Conservation (phyloP, 2,113 vertebrate species). For the Corythaixoides concolor region DNA sequence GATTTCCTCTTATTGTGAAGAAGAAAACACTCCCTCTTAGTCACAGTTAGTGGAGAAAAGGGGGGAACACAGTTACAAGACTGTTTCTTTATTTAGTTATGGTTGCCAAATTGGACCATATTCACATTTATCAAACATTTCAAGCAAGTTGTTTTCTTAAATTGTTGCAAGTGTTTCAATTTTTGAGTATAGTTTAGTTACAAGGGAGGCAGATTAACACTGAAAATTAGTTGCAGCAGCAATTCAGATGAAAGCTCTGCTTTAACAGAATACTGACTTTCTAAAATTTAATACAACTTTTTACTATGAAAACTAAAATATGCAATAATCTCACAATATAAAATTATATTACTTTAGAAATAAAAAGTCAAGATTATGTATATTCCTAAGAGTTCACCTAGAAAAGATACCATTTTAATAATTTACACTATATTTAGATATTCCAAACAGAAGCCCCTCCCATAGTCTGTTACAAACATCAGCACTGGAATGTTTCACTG, state of each 20-base stretch:
- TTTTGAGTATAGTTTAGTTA: not conserved
- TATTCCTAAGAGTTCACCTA: not conserved
- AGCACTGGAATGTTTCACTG: not conserved
- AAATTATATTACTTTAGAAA: not conserved
- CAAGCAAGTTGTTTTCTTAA: slow-evolving; percentile 38
- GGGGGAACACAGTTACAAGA: slow-evolving; percentile 8
- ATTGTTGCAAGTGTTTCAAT: not conserved
- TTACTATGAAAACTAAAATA: not conserved
- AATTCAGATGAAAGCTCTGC: not conserved
- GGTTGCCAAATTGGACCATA: slow-evolving; percentile 45
- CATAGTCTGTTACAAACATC: not conserved
- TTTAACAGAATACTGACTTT: not conserved
- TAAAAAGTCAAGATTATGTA: not conserved
- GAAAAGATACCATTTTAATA: not conserved
- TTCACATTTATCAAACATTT: slow-evolving; percentile 52
- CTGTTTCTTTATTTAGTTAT: slow-evolving; percentile 54
- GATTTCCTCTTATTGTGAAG: slow-evolving; percentile 78
- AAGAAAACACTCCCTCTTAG: slow-evolving; percentile 73
- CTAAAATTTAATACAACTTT: not conserved
- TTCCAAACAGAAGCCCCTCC: not conserved
- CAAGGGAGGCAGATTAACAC: not conserved
- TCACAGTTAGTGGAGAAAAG: slow-evolving; percentile 33
- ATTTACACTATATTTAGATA: not conserved
- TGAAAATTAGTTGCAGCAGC: not conserved
- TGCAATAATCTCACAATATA: not conserved